Percentiles rank a stretch among this genome's conserved stretches.
Conservation (phyloP, 92 coral and sea anemone genomes). For the Epizoanthus ramosus region DNA sequence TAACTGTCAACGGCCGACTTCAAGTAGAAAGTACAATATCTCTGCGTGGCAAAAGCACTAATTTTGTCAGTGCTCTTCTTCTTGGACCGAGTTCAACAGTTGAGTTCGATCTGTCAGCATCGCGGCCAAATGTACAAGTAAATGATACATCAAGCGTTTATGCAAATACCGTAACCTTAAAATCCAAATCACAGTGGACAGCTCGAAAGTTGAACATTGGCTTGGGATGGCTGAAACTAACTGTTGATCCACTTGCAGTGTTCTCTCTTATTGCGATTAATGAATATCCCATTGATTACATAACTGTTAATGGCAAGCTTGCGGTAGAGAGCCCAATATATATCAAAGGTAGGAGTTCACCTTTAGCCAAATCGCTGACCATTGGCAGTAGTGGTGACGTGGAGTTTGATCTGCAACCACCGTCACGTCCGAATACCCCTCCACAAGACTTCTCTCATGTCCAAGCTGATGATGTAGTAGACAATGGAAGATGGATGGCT, state of each 20-base stretch:
- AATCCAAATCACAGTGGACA: slow-evolving; percentile 56
- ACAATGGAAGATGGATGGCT: slow-evolving; percentile 65
- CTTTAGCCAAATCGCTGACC: slow-evolving; percentile 59
- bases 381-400: slow-evolving; percentile 60
- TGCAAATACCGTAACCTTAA: not conserved
- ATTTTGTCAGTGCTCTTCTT: slow-evolving; percentile 25
- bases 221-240: slow-evolving; percentile 74
- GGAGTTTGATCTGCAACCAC: slow-evolving; percentile 47
- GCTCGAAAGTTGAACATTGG: slow-evolving; percentile 67
- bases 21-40: slow-evolving; percentile 61
- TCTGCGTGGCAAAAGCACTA: slow-evolving; percentile 68
- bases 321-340: slow-evolving; percentile 68
- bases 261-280: slow-evolving; percentile 66
- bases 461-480: slow-evolving; percentile 66
- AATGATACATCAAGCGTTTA: slow-evolving; percentile 17
- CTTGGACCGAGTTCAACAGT: slow-evolving; percentile 19
- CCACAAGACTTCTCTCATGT: slow-evolving; percentile 36
- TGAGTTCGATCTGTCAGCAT: slow-evolving; percentile 12
- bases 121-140: slow-evolving; percentile 14
- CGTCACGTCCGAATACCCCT: slow-evolving; percentile 31
- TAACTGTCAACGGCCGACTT: slow-evolving; percentile 67
- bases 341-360: slow-evolving; percentile 68
- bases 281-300: slow-evolving; percentile 58
- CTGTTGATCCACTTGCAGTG: slow-evolving; percentile 64
- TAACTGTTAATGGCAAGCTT: slow-evolving; percentile 66